Evolutionary conservation across 1,140 invertebrate genomes (phyloP), one percentile per base, ranked within the genome.

Genomic region (Bombus ignitus): DNA sequence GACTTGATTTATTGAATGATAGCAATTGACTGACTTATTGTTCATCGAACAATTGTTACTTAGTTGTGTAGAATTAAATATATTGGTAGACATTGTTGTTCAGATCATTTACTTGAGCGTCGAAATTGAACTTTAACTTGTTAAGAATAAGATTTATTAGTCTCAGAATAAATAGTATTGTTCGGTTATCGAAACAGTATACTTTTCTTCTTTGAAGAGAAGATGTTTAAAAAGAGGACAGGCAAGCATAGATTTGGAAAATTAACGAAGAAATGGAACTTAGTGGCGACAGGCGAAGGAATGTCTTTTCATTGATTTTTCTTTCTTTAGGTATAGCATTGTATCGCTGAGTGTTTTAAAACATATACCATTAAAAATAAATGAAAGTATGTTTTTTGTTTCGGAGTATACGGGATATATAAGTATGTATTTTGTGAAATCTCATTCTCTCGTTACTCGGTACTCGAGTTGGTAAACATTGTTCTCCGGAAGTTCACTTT

Each of bases 401-500:
- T 39, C 18, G 39, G 18, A 59, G 66, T 44, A 18, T 35, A 35
- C 59, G 66, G 18, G 5, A 13, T 22, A 53, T 53, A 22, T 8
- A 53, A 53, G 47, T 22, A 22, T 8, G 47, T 18, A 57, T 80
- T 59, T 87, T 84, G 65, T 83, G 80, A 83, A 87, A 88, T 32
- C 37, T 65, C 47, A 35, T 84, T 84, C 62, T 87, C 42, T 18
- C 71, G 6, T n/a, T 3, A 28, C 44, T 12, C 37, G 42, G 78
- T 76, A 62, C 66, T 57, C 75, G 76, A 25, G 71, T 9, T 18
- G 79, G 18, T 76, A 47, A 77, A 42, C 22, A 88, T 88, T 84
- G 81, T 87, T 87, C 62, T 32, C 13, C 35, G 9, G 53, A 10
- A 81, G 72, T 87, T 71, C 65, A 87, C 86, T 87, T 88, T 90